Evolutionary conservation across 1,140 invertebrate species (phyloP).

Genomic region (Andricus grossulariae): DNA sequence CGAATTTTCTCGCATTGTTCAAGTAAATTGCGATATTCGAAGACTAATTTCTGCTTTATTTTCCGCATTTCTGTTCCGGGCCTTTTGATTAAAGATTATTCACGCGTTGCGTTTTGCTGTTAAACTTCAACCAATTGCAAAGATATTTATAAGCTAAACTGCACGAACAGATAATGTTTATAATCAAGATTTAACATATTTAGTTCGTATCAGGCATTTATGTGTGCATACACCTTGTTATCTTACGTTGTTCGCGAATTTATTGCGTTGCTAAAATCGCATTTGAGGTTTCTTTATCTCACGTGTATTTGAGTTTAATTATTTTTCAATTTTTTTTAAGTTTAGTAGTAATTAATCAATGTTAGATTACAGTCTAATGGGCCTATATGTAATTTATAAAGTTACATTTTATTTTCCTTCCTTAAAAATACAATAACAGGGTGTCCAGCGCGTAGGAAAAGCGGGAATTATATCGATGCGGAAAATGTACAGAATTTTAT

Average conservation of each 20-base stretch:
- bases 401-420: too few relatives aligned
- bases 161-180: background rate
- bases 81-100: conserved; percentile 10
- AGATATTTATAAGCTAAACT: background rate
- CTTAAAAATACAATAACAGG: too few relatives aligned
- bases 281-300: too few relatives aligned
- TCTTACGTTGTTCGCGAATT: background rate
- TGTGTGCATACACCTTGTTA: background rate
- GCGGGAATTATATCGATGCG: too few relatives aligned
- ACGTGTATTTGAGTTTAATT: too few relatives aligned
- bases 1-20: conserved; percentile 4
- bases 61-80: conserved; percentile 17
- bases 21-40: background rate
- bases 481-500: too few relatives aligned
- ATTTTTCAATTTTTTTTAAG: too few relatives aligned
- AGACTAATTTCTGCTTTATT: background rate
- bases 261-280: background rate
- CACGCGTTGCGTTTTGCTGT: background rate
- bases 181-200: conserved; percentile 7
- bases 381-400: too few relatives aligned
- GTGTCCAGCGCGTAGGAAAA: too few relatives aligned
- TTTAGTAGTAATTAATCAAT: too few relatives aligned
- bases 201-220: background rate
- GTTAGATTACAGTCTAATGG: too few relatives aligned
- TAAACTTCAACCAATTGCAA: background rate